A percentile compares a stretch with the other conserved stretches of the same genome.
Evolutionary conservation across 1,140 invertebrate species (phyloP).

Genomic region (Drosophila bocqueti): DNA sequence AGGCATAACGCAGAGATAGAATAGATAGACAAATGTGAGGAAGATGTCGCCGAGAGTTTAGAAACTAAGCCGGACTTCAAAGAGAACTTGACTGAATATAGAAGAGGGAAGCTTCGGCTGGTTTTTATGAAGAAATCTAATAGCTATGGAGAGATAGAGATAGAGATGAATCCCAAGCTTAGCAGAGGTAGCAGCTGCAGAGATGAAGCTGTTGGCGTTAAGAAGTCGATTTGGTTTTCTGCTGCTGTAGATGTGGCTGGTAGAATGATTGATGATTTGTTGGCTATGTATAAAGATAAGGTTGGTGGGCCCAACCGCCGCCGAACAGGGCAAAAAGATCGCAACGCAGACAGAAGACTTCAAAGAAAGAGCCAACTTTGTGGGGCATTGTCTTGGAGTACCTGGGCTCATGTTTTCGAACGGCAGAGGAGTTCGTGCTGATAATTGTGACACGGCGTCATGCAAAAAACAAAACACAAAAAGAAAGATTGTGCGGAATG

Average conservation of each 20-base stretch:
- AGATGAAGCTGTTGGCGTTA: constrained; percentile 72
- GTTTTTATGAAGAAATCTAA: constrained; percentile 58
- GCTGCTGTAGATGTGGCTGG: constrained; percentile 41
- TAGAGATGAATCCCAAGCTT: constrained; percentile 31
- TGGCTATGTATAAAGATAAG: constrained; percentile 64
- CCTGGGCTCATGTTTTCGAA: constrained; percentile 62
- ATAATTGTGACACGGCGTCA: constrained; percentile 66
- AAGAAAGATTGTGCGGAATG: constrained; percentile 13
- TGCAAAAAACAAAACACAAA: constrained; percentile 43
- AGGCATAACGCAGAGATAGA: constrained; percentile 46
- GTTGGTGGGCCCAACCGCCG: constrained; percentile 28
- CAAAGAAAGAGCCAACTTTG: constrained; percentile 22
- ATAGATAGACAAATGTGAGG: constrained; percentile 33
- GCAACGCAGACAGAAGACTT: constrained; percentile 38
- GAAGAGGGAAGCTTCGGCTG: constrained; percentile 6
- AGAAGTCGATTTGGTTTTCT: constrained; percentile 70
- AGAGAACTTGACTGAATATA: constrained; percentile 20
- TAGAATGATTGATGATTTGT: constrained; percentile 77
- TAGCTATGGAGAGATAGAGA: constrained; percentile 16
- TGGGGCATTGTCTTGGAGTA: constrained; percentile 65
- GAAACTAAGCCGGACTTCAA: constrained; percentile 39
- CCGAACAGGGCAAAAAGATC: constrained; percentile 29
- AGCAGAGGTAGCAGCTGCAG: constrained; percentile 20
- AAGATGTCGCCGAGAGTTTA: constrained; percentile 53
- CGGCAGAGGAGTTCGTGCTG: constrained; percentile 69